Base-by-base conservation (phyloP, 1,140 invertebrate genomes). In the Ostrea edulis region DNA sequence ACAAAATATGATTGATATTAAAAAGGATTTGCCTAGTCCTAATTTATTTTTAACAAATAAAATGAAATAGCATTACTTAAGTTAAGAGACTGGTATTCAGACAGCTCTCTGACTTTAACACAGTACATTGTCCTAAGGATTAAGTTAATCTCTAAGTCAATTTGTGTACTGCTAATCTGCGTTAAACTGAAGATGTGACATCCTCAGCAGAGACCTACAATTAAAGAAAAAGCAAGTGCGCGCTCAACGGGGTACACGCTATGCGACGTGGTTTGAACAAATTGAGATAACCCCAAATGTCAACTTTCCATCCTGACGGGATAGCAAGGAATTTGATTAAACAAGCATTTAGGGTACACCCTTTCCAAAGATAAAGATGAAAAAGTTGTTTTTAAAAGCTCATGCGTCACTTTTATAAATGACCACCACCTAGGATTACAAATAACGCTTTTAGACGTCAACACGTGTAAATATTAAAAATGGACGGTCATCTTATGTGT, bases 371-470 rank as follows among this genome's bases (percentile, higher is more conserved):
- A 58, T 58, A 85, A 85, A 55, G 53, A 54, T 52, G 53, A 85
- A 62, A 85, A 85, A 35, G 51, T 85, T 55, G 25, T 85, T 85
- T 85, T 85, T 54, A 85, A 85, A 85, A 62, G 51, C 53, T 17
- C 25, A 85, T 85, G 83, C 83, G 83, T 85, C 83, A 85, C 83
- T 85, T 85, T 85, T 85, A 85, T 85, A 85, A 85, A 85, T 85
- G 52, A 85, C 83, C 54, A 35, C 83, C 53, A 58, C 83, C 83
- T 85, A 8, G 54, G 25, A 54, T 62, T 58, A 62, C 20, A 62
- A 58, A 85, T 85, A 62, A 62, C 55, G 14, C 53, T 58, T 85
- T 55, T 62, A 52, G 14, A 83, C 53, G 83, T 85, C 83, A 85
- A 85, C 83, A 85, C n/a, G 82, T 22, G 44, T 83, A 53, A 83